Base-by-base conservation (phyloP, 2,113 vertebrate species). In the Odocoileus hemionus region DNA sequence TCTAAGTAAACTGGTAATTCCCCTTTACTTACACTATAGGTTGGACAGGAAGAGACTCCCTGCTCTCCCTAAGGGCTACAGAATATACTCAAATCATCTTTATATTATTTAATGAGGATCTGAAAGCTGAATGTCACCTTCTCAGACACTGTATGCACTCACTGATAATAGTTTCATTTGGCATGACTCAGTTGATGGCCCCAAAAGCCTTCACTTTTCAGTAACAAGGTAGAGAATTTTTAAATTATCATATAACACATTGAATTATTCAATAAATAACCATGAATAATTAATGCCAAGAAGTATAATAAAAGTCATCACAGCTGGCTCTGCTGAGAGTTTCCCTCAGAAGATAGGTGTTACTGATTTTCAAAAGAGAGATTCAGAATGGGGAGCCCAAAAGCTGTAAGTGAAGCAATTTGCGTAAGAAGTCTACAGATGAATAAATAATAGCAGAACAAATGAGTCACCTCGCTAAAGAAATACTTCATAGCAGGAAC, bases 221-320 rank as follows among this genome's bases (percentile, higher is more conserved):
- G 79, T 97, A 98, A 97, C 84, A 98, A 98, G 97, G 94, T 96
- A 57, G 78, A 87, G 83, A 98, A 95, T 96, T 98, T 98, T 94
- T 93, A 98, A 98, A 98, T 98, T 97, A 99, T 98, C 97, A 98
- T 96, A 97, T 87, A 97, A 58, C 84, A 94, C 64, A 94, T 96
- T 99, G 98, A 99, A 99, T 99, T 98, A 99, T 99, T 99, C 98
- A 99, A 98, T 98, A 96, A 98, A 98, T 98, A 98, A 98, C 97
- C 94, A 98, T 97, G 91, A 98, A 98, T 98, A 98, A 98, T 98
- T 98, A 98, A 99, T 98, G 95, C 96, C 87, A 98, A 98, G 98
- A 97, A 99, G 94, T 97, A 98, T 98, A 99, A 96, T 96, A 98
- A 99, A 99, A 98, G 97, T 97, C 92, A 97, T 96, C 98, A 89